Base-by-base conservation (phyloP, 2,113 vertebrate species). In the Numida meleagris region DNA sequence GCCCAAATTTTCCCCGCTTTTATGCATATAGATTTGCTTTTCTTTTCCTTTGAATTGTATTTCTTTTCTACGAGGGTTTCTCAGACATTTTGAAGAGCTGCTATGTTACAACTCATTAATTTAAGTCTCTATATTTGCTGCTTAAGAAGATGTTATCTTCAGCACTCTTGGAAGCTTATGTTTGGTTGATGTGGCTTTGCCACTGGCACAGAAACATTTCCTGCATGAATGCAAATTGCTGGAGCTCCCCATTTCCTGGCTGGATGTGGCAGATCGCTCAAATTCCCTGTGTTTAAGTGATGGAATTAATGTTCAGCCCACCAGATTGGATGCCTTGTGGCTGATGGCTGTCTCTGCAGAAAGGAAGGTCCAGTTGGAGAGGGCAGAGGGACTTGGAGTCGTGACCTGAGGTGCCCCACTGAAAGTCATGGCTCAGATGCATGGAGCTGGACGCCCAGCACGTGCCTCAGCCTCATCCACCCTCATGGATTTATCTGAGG, bases 61-160 rank as follows among this genome's bases (percentile, higher is more conserved):
- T 94, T 80, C 4, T 31, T 91, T 93, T 89, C 68, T 31, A 88
- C 23, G 13, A 65, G 59, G 25, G 20, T 63, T 88, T 93, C 45
- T 81, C 85, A 94, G 63, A 46, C 42, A 74, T 77, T 95, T 88
- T 75, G 68, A 83, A 89, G 87, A 94, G 59, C 75, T 85, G 21
- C 23, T 95, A 2, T 53, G 50, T 77, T 82, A 50, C 76, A 86
- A 90, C 57, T 70, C 57, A 85, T 88, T 91, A 85, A 89, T 94
- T 81, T 67, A 94, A 86, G 20, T 51, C 78, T 89, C 78, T 77
- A 34, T 88, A 70, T 94, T 90, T 90, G 65, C 79, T 89, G 14
- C 65, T 53, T 86, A 88, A 95, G 79, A 77, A 93, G 94, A 96
- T 95, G 33, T 74, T 95, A 96, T 96, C 85, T 74, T 71, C 82